These are phyloP conservation scores for Hippopotamyrus pictus DNA, from an alignment of 2,797 vertebrate species.

Conservation along the genomic window DNA sequence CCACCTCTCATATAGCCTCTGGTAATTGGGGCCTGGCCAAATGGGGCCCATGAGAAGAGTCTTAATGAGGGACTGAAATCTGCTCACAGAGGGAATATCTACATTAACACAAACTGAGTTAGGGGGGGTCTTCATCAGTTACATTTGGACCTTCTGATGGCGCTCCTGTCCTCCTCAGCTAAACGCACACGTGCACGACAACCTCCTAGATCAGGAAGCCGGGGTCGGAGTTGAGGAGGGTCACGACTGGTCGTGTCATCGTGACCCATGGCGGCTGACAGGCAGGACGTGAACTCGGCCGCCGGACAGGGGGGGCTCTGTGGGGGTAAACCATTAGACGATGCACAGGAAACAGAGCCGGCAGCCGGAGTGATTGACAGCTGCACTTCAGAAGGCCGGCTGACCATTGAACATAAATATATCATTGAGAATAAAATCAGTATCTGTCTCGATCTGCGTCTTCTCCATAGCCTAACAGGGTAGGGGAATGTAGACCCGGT, in stretches of 20 bases:
- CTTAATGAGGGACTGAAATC: background rate
- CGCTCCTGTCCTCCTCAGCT: background rate
- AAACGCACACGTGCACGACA: slow-evolving; percentile 7
- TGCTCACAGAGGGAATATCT: background rate
- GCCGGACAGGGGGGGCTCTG: background rate
- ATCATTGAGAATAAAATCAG: background rate
- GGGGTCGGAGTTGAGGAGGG: background rate
- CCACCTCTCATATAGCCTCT: background rate
- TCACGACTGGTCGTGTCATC: background rate
- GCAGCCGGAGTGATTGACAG: slow-evolving; percentile 52
- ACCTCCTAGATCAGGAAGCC: background rate
- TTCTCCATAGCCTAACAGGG: background rate
- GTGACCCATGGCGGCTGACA: background rate
- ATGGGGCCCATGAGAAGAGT: background rate
- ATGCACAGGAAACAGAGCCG: slow-evolving; percentile 61
- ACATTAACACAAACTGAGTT: background rate
- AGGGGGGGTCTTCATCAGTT: background rate
- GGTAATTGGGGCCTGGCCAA: background rate
- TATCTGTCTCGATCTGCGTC: background rate
- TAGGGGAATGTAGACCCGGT: background rate
- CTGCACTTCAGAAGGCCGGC: slow-evolving; percentile 41
- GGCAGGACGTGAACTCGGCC: background rate
- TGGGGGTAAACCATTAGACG: slow-evolving; percentile 65
- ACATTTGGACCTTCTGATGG: background rate
- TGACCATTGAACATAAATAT: background rate